Conservation (phyloP, 2,113 vertebrate genomes). For the Canis aureus region DNA sequence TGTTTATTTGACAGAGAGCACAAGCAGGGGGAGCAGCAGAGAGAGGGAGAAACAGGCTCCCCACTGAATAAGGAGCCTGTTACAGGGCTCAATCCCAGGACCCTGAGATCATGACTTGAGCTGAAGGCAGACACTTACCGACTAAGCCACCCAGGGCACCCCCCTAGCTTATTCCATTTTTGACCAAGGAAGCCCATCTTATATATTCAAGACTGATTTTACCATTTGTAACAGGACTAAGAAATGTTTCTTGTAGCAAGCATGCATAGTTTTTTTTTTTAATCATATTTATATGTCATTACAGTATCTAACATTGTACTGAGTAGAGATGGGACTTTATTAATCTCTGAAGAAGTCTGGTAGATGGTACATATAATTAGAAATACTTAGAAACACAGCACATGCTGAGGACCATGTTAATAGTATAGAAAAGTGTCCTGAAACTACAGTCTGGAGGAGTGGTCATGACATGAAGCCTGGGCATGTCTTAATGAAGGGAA, state of each 20-base stretch:
- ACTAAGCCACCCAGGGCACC: too few relatives aligned
- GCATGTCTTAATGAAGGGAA: neutral
- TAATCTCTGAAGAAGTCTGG: neutral
- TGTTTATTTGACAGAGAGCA: too few relatives aligned
- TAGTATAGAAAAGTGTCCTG: neutral
- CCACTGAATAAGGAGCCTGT: too few relatives aligned
- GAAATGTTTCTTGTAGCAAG: neutral
- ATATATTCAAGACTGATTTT: neutral
- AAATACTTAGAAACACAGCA: neutral
- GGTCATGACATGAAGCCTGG: neutral
- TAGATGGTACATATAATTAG: neutral
- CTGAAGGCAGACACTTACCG: too few relatives aligned
- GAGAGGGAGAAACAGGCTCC: too few relatives aligned
- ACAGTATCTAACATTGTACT: neutral
- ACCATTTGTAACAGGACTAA: neutral
- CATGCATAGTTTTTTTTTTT: conserved; percentile 38
- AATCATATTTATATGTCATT: neutral
- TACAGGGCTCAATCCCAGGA: too few relatives aligned
- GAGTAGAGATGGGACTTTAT: neutral
- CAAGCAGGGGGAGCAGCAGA: too few relatives aligned
- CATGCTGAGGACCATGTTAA: neutral
- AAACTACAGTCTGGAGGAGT: neutral
- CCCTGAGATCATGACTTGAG: too few relatives aligned
- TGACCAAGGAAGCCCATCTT: neutral
- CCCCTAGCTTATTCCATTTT: neutral